phyloP scores from a whole-genome alignment of 2,113 vertebrate species.

The Heloderma charlesbogerti region DNA sequence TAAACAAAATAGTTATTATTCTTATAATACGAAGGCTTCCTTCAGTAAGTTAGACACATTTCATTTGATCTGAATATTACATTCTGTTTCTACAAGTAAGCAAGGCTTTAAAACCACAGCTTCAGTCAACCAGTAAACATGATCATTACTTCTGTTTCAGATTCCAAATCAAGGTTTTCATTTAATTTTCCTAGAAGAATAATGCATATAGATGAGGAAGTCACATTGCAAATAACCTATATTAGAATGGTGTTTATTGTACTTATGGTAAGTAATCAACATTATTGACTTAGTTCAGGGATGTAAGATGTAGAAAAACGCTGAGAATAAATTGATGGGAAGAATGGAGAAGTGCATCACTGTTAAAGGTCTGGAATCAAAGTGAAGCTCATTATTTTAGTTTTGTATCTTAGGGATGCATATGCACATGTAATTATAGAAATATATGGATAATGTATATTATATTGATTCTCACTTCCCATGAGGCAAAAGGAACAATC shows the following conservation, averaged over 20 bases:
- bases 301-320: slow-evolving; percentile 78
- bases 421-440: slow-evolving; percentile 12
- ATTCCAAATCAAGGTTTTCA: slow-evolving; percentile 78
- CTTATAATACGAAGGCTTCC: slow-evolving; percentile 50
- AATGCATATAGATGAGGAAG: slow-evolving; percentile 79
- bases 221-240: slow-evolving; percentile 80
- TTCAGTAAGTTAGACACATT: slow-evolving; percentile 66
- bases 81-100: slow-evolving; percentile 78
- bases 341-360: slow-evolving; percentile 62
- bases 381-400: slow-evolving; percentile 60
- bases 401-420: slow-evolving; percentile 42
- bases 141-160: slow-evolving; percentile 79
- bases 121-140: slow-evolving; percentile 79
- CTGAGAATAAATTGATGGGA: slow-evolving; percentile 77
- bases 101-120: slow-evolving; percentile 74
- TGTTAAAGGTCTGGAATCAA: slow-evolving; percentile 71
- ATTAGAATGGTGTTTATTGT: slow-evolving; percentile 69
- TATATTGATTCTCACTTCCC: slow-evolving; percentile 71
- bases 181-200: slow-evolving; percentile 81
- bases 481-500: slow-evolving; percentile 57
- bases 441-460: slow-evolving; percentile 46
- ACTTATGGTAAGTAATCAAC: slow-evolving; percentile 79
- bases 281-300: slow-evolving; percentile 78
- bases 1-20: slow-evolving; percentile 58
- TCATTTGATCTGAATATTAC: slow-evolving; percentile 64